Conservation (phyloP, 64 coral and sea anemone genomes). For the Stichodactyla mertensii region DNA sequence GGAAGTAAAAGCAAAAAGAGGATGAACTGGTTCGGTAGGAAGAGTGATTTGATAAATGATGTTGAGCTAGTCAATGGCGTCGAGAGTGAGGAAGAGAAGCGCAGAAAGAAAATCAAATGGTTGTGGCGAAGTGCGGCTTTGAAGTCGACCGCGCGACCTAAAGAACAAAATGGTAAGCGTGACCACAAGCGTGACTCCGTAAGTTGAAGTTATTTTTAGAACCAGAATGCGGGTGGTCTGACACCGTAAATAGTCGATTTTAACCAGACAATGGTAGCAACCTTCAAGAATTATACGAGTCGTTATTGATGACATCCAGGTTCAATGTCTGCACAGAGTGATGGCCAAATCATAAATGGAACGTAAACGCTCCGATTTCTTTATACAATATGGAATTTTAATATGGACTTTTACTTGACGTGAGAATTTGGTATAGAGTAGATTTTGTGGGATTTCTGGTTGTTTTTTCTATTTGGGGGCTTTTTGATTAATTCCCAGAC, state of each 20-base stretch:
- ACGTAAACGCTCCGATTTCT: no score
- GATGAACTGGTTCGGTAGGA: conserved; percentile 51
- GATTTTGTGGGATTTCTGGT: neutral
- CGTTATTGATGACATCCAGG: neutral
- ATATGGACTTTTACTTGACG: no score
- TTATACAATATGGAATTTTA: no score
- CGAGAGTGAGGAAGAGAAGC: conserved; percentile 49
- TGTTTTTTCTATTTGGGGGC: no score
- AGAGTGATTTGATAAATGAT: conserved; percentile 29
- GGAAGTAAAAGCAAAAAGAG: conserved; percentile 40
- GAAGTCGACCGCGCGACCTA: conserved; percentile 37
- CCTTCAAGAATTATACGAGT: neutral
- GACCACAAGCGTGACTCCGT: neutral
- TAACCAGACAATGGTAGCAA: neutral
- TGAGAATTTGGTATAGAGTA: neutral
- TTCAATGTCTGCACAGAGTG: neutral
- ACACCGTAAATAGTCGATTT: neutral
- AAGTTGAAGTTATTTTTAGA: neutral
- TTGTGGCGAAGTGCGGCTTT: conserved; percentile 49
- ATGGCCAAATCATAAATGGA: no score
- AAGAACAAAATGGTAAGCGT: conserved; percentile 1
- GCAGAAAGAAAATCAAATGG: conserved; percentile 48
- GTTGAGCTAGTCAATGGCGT: conserved; percentile 15
- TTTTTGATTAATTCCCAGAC: neutral
- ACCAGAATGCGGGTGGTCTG: neutral